Base-by-base conservation (phyloP, 92 coral and sea anemone species). In the Porites rus region DNA sequence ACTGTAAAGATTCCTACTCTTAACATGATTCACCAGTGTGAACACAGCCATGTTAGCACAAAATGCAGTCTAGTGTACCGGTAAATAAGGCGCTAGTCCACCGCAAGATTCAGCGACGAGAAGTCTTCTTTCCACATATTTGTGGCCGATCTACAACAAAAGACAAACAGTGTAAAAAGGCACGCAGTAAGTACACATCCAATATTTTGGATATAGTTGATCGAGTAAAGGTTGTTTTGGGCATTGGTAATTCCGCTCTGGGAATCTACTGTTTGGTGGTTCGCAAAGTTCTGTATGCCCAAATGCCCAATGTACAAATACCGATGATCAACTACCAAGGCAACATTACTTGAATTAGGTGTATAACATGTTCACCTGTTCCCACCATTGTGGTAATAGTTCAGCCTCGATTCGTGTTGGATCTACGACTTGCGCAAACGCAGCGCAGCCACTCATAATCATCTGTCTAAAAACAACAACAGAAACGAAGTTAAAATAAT, bases 391-490 rank as follows among this genome's bases (percentile, higher is more conserved):
- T 70, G 99, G 99, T 59, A 96, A 84, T 1, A 97, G 91, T 64
- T 97, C 99, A 22, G 99, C 97, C 78, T 97, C 99, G 43, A 96
- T 93, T 53, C 99, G 94, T 20, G 98, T 90, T 60, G 98, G 86
- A 65, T 94, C 99, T 38, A 97, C 98, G 62, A 91, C 95, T 58
- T 97, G 97, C 38, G 99, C 99, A 78, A 97, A 97, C 8, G 99
- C 98, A 58, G 99, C 95, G 78, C 99, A 97, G 11, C 99, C 99
- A 85, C 92, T 97, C 92, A 97, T 97, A 58, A 97, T 97, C 99
- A 97, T 97, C 77, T 92, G 99, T 68, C 99, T 97, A 69, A 72
- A 60, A 65, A 60, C 19, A 18, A 53, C 13, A 59, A 54, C 28
- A 64, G 18, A 38, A 31, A 9, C 6, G 6, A 52, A 59, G 31